Conservation (phyloP, 2,113 vertebrate genomes). For the Petrocephalus microphthalmus region DNA sequence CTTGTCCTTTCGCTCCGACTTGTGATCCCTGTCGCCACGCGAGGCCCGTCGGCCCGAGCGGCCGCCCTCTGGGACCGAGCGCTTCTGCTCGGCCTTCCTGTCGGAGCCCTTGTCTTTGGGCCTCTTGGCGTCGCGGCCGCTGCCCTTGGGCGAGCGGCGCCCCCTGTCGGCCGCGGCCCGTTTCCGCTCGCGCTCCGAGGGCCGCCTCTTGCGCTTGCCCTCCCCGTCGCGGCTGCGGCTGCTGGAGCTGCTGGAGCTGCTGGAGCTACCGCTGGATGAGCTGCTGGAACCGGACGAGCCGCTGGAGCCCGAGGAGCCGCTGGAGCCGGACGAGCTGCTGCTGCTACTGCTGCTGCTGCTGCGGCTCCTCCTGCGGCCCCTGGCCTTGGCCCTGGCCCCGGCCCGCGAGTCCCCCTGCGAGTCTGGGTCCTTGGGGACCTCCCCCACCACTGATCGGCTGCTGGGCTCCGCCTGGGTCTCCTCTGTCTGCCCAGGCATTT, state of each 20-base stretch:
- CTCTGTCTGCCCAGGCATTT: slow-evolving; percentile 22
- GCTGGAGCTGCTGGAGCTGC: slow-evolving; percentile 69
- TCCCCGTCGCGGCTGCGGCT: slow-evolving; percentile 75
- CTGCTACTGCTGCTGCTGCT: slow-evolving; percentile 68
- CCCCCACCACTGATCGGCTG: slow-evolving; percentile 45
- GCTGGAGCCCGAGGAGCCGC: slow-evolving; percentile 77
- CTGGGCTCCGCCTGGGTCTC: slow-evolving; percentile 31
- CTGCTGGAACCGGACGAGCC: slow-evolving; percentile 51
- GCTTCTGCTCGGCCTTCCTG: slow-evolving; percentile 73
- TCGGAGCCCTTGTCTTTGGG: slow-evolving; percentile 77
- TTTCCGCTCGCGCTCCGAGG: slow-evolving; percentile 50
- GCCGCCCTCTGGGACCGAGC: slow-evolving; percentile 78
- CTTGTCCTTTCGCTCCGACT: slow-evolving; percentile 96
- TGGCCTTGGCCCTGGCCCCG: slow-evolving; percentile 36
- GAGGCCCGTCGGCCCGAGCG: slow-evolving; percentile 76
- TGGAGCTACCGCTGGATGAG: slow-evolving; percentile 65
- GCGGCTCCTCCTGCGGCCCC: slow-evolving; percentile 61
- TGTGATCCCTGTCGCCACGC: slow-evolving; percentile 85
- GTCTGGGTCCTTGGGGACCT: slow-evolving; percentile 25
- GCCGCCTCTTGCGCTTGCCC: slow-evolving; percentile 70
- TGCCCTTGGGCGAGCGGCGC: slow-evolving; percentile 77
- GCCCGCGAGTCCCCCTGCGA: not conserved
- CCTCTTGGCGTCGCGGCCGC: slow-evolving; percentile 73
- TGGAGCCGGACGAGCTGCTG: slow-evolving; percentile 53
- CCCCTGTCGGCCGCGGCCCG: slow-evolving; percentile 74